Evolutionary conservation across 2,797 vertebrate genomes (phyloP).

Genomic region (Hydrophis major): DNA sequence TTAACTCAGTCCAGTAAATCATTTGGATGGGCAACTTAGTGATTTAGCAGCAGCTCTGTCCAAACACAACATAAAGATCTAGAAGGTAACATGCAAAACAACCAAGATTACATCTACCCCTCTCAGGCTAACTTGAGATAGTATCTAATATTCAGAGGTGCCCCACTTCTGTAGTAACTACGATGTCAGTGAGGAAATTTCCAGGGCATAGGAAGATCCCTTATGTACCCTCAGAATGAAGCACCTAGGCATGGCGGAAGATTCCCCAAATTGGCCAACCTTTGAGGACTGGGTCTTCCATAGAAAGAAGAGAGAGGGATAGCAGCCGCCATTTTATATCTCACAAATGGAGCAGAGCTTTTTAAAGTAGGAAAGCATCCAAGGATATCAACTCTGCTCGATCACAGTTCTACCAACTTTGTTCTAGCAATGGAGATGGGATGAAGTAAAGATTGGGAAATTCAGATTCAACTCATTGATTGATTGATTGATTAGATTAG

Average conservation of each 20-base stretch:
- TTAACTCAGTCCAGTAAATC: not conserved
- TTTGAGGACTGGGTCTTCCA: not conserved
- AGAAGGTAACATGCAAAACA: not conserved
- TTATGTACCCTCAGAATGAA: not conserved
- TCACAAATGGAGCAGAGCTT: not conserved
- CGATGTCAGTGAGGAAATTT: not conserved
- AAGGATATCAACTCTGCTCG: not conserved
- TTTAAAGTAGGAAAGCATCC: not conserved
- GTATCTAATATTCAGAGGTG: not conserved
- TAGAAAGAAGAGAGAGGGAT: not conserved
- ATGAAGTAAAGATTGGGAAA: not conserved
- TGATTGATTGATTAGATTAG: not conserved
- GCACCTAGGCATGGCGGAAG: not conserved
- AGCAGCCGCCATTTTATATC: not conserved
- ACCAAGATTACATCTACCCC: not conserved
- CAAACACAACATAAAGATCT: not conserved
- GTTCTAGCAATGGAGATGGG: not conserved
- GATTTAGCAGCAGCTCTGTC: not conserved
- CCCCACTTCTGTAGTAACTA: not conserved
- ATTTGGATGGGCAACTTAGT: not conserved
- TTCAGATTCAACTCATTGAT: not conserved
- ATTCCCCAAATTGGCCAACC: not conserved
- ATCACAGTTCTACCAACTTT: not conserved
- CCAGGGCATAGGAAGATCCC: not conserved
- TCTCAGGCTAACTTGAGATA: not conserved